phyloP scores from a whole-genome alignment of 30 jellyfish, hydroid and myxozoan species.

The Chrysaora quinquecirrha region DNA sequence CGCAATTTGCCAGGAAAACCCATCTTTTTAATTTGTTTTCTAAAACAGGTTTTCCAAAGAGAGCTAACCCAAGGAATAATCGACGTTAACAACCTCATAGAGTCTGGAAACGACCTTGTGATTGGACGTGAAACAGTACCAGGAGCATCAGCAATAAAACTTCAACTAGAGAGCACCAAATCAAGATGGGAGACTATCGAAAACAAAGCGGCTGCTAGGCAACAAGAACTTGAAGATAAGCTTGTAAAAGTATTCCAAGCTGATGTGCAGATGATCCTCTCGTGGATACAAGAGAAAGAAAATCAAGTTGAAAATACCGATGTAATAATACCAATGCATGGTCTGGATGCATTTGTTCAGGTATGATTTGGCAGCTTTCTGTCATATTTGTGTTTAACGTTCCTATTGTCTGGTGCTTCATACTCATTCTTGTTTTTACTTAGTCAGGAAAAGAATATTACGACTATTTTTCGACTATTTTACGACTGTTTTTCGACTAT shows the following conservation, averaged over 20 bases:
- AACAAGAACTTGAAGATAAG: conserved; percentile 60
- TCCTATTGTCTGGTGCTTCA: background rate
- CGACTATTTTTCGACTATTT: too few relatives aligned
- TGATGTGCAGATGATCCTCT: conserved; percentile 41
- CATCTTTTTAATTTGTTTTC: too few relatives aligned
- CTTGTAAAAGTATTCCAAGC: conserved; percentile 64
- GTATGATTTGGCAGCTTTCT: background rate
- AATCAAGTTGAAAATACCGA: conserved; percentile 34
- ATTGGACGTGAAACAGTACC: conserved; percentile 63
- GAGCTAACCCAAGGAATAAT: conserved; percentile 80
- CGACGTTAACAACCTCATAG: conserved; percentile 73
- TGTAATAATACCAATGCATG: background rate
- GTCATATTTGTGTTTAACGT: background rate
- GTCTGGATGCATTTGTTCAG: conserved; percentile 13
- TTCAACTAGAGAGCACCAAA: conserved; percentile 79
- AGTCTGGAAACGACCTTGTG: conserved; percentile 73
- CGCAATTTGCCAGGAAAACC: too few relatives aligned
- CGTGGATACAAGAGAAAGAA: conserved; percentile 80
- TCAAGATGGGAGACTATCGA: conserved; percentile 83
- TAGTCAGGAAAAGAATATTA: too few relatives aligned
- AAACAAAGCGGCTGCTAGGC: conserved; percentile 49
- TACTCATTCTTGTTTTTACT: too few relatives aligned
- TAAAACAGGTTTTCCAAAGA: conserved; percentile 90
- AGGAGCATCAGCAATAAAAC: conserved; percentile 78
- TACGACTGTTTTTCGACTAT: too few relatives aligned